These are phyloP conservation scores for Phoebastria nigripes DNA, from an alignment of 2,797 vertebrate species.

Conservation along the genomic window DNA sequence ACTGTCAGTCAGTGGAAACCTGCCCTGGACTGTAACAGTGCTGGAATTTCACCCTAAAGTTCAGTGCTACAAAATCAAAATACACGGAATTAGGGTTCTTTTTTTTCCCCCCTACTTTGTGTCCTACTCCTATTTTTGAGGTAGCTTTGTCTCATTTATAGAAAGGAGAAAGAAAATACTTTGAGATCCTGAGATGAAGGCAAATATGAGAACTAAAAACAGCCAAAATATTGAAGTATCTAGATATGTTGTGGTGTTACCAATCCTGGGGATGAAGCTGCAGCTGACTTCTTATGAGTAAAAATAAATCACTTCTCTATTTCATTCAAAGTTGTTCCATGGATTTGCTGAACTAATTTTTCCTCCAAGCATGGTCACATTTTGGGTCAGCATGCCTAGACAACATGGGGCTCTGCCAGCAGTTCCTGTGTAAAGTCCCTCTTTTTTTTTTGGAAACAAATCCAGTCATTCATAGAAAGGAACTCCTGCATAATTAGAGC, in stretches of 20 bases:
- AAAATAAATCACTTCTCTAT: constrained; percentile 2
- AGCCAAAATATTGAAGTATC: background rate
- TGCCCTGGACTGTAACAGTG: background rate
- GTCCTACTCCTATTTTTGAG: background rate
- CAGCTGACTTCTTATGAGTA: background rate
- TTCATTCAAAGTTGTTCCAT: background rate
- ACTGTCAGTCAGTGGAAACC: background rate
- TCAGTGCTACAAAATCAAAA: background rate
- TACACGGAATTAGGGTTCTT: background rate
- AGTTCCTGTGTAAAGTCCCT: constrained; percentile 3
- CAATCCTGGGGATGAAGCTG: background rate
- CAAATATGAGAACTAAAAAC: background rate
- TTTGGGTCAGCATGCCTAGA: constrained; percentile 55
- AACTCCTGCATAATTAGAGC: constrained; percentile 49
- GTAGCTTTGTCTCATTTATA: background rate
- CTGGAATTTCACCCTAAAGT: background rate
- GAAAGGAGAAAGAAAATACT: background rate
- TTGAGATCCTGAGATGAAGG: background rate
- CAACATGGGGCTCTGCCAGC: constrained; percentile 21
- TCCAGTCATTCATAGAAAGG: constrained; percentile 53
- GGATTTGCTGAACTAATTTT: constrained; percentile 20
- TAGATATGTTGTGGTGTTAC: background rate
- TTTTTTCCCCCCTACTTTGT: background rate
- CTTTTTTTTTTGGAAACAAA: constrained; percentile 26
- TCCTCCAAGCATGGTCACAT: constrained; percentile 8